Base-by-base conservation (phyloP, 2,113 vertebrate species). In the Trematomus loennbergii region DNA sequence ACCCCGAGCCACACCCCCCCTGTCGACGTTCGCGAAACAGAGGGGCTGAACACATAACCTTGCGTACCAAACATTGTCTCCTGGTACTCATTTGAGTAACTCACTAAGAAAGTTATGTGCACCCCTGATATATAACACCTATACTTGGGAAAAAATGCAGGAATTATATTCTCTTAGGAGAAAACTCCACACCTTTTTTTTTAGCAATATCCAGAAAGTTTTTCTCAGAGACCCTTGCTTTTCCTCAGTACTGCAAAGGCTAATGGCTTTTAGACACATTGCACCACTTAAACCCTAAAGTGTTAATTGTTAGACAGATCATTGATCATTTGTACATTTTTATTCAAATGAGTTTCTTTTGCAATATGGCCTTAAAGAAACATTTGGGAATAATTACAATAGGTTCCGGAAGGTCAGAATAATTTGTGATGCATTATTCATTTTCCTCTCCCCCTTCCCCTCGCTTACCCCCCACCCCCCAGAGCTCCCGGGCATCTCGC, bases 401-500 rank as follows among this genome's bases (percentile, higher is more conserved):
- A n/a, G 50, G 54, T 72, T 75, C 48, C 60, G 22, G 88, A 85
- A 89, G 83, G 75, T 90, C 73, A 69, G 16, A 48, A 48, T 76
- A 70, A 73, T 79, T 67, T 53, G 3, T 73, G 49, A 82, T 80
- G 67, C 48, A 77, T 90, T 67, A 86, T 81, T 88, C 12, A 83
- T 86, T 61, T 69, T 62, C 12, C 22, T 16, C 11, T 48, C 15
- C 43, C 15, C n/a, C 54, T n/a, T n/a, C 33, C 48, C 18, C 5
- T 17, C 16, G 12, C 46, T n/a, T n/a, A n/a, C 22, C 53, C 45
- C 3, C 48, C 17, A 4, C 61, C 11, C 59, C 69, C 12, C 36
- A 99, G 98, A 97, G 96, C 0, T 98, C 98, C 36, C 95, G 97
- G 86, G 96, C 97, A 22, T 99, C 98, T 20, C 97, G 98, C 81